Conservation (phyloP, 2,113 vertebrate species). For the Tyrannus savana region DNA sequence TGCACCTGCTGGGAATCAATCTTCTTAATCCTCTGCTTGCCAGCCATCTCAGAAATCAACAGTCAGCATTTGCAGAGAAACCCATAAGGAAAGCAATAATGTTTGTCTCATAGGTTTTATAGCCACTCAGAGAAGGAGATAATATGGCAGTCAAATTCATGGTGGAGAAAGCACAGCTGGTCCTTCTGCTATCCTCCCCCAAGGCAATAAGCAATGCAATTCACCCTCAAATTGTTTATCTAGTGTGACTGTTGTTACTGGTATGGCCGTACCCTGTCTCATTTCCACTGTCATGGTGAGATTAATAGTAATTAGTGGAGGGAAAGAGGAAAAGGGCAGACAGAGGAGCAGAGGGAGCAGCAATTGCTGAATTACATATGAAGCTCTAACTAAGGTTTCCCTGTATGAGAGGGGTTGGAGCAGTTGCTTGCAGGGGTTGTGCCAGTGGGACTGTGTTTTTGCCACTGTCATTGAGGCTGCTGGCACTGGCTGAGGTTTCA, state of each 20-base stretch:
- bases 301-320: neutral
- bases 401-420: neutral
- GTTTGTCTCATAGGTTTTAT: neutral
- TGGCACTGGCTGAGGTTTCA: fast-evolving
- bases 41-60: neutral
- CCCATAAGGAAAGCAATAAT: neutral
- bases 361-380: neutral
- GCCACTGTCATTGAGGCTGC: neutral
- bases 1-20: neutral
- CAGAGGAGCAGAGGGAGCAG: neutral
- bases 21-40: neutral
- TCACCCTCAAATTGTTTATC: neutral
- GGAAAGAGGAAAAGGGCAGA: neutral
- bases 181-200: neutral
- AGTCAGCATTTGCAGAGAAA: neutral
- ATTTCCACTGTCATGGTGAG: neutral
- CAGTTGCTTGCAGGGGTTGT: neutral
- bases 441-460: neutral
- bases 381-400: neutral
- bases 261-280: neutral
- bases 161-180: neutral
- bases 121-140: neutral
- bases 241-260: neutral
- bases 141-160: neutral
- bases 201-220: neutral